Evolutionary conservation across 2,888 invertebrate genomes (phyloP), one percentile per base, ranked within the genome.

Genomic region (Tridacna crocea): DNA sequence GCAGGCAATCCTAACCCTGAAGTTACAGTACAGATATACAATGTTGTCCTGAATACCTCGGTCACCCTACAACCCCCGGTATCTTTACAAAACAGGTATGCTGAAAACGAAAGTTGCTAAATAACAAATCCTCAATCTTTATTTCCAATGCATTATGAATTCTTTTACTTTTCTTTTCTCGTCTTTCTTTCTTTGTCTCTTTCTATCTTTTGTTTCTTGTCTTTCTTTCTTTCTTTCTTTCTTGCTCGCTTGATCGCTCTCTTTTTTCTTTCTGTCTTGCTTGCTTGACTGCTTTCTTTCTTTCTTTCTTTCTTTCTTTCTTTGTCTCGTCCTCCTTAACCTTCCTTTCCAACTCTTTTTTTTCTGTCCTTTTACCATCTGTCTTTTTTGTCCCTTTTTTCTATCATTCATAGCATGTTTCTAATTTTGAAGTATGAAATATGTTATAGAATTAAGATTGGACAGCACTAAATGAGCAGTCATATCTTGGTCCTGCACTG

Each of bases 1-100:
- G 90, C 93, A 46, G 93, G 93, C 3, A 90, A 85, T 55, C 77
- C 80, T 22, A 98, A 98, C 95, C 98, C 98, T 0, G 96, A 96
- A 55, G 97, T 97, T 75, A 96, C 96, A 55, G 95, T 98, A 27
- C 97, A 96, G 48, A 96, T 98, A 10, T 97, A 97, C n/a, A 97
- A 98, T 93, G 96, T 98, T 66, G 27, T 68, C 24, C 72, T 65
- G 0, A 17, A 86, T 48, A 97, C 46, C 11, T 84, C 88, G 0
- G 75, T 82, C 12, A 75, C 79, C 0, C 73, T 91, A 12, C 68
- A 75, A 27, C 88, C 91, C n/a, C 93, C 92, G 15, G 60, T 61
- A 11, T 85, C 88, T 51, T 87, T 93, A 58, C 75, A 75, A 72
- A 80, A 90, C 63, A 83, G 82, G 92, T 92, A 85, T 36, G 66